Percentiles rank a stretch among this genome's conserved stretches.
Evolutionary conservation across 2,113 vertebrate genomes (phyloP).

Genomic region (Archocentrus centrarchus): DNA sequence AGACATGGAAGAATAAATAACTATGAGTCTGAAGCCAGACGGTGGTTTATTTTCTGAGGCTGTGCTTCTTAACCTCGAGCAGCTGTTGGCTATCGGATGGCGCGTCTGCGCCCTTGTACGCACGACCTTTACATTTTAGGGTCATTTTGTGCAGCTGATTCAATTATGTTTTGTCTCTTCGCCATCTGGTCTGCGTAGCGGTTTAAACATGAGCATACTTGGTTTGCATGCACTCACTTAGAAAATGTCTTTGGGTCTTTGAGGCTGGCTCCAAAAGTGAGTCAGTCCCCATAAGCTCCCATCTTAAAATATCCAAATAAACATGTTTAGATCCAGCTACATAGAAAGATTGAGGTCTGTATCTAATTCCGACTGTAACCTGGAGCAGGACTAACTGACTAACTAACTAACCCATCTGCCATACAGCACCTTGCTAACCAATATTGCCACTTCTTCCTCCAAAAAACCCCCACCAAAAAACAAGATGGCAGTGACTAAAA

Average conservation of each 20-base stretch:
- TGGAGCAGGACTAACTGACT: neutral
- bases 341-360: neutral
- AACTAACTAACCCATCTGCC: neutral
- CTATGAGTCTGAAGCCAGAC: neutral
- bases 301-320: neutral
- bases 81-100: slow-evolving; percentile 64
- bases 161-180: slow-evolving; percentile 39
- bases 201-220: neutral
- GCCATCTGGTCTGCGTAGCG: slow-evolving; percentile 47
- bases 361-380: neutral
- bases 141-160: slow-evolving; percentile 53
- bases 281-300: neutral
- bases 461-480: too few species aligned
- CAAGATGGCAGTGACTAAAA: too few species aligned
- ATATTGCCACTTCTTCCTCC: too few species aligned
- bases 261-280: slow-evolving; percentile 1
- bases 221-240: neutral
- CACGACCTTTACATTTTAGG: slow-evolving; percentile 32
- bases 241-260: slow-evolving; percentile 3
- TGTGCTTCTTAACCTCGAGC: slow-evolving; percentile 26
- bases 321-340: accelerated
- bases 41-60: slow-evolving; percentile 38
- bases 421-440: too few species aligned
- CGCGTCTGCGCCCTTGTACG: slow-evolving; percentile 38
- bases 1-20: neutral